Evolutionary conservation across 2,888 invertebrate species (phyloP).

Genomic region (Osmoderma eremita): DNA sequence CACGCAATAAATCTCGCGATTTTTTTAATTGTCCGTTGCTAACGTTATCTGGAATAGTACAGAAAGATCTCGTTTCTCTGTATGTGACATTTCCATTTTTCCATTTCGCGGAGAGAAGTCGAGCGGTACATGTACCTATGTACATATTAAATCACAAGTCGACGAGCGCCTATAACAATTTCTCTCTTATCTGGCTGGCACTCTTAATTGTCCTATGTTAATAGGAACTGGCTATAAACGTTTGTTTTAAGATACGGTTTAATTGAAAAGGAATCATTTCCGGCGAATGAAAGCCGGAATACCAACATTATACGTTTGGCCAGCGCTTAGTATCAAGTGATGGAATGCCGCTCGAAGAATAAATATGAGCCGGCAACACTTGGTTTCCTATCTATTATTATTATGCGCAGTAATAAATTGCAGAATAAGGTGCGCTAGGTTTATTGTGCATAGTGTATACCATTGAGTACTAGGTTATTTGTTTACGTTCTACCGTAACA

Average conservation of each 20-base stretch:
- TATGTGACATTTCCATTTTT: conserved; percentile 42
- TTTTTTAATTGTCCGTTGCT: conserved; percentile 25
- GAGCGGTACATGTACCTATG: conserved; percentile 18
- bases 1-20: conserved; percentile 24
- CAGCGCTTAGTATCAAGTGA: conserved; percentile 8
- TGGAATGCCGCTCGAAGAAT: conserved; percentile 11
- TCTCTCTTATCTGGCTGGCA: conserved; percentile 42
- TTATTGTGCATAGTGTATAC: conserved; percentile 25
- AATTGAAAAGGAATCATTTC: conserved; percentile 44
- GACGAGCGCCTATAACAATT: conserved; percentile 40
- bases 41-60: conserved; percentile 35
- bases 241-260: conserved; percentile 39
- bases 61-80: conserved; percentile 40
- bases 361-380: background rate
- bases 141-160: conserved; percentile 38
- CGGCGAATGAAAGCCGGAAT: conserved; percentile 41
- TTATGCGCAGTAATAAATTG: conserved; percentile 27
- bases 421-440: conserved; percentile 30
- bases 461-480: conserved; percentile 21
- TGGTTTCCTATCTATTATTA: conserved; percentile 20
- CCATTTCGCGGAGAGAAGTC: conserved; percentile 20
- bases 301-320: conserved; percentile 1
- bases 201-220: conserved; percentile 43
- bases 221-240: conserved; percentile 36
- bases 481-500: conserved; percentile 4